Conservation (phyloP, 1,140 invertebrate genomes). For the Brachionus sp. region DNA sequence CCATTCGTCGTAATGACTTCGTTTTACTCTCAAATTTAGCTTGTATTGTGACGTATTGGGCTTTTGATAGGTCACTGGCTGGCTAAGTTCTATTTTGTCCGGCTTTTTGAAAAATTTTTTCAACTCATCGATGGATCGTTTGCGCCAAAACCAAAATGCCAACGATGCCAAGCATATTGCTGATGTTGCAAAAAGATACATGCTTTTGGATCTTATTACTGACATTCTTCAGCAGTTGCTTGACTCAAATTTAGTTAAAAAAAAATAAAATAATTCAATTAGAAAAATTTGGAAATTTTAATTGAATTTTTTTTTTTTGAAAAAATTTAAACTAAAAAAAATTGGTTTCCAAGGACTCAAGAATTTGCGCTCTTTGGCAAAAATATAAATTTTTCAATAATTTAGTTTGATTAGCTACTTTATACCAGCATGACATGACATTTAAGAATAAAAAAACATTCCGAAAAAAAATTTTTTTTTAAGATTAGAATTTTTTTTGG, state of each 20-base stretch:
- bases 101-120: conserved; percentile 17
- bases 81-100: background rate
- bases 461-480: no score
- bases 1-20: conserved; percentile 8
- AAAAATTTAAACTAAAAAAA: background rate
- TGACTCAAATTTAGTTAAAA: background rate
- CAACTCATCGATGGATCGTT: background rate
- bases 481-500: no score
- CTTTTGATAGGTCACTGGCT: background rate
- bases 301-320: background rate
- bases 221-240: background rate
- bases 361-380: background rate
- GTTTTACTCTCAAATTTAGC: background rate
- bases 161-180: conserved; percentile 23
- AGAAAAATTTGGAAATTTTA: background rate
- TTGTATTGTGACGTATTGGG: background rate
- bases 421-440: background rate
- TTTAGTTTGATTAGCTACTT: background rate
- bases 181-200: conserved; percentile 13
- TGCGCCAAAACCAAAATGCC: background rate
- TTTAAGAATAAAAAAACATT: background rate
- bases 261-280: background rate
- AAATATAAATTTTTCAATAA: background rate
- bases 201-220: background rate
- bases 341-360: background rate